Percentiles rank a stretch among this genome's conserved stretches.
phyloP scores from a whole-genome alignment of 2,888 invertebrate genomes.

The Drosophila acutilabella region DNA sequence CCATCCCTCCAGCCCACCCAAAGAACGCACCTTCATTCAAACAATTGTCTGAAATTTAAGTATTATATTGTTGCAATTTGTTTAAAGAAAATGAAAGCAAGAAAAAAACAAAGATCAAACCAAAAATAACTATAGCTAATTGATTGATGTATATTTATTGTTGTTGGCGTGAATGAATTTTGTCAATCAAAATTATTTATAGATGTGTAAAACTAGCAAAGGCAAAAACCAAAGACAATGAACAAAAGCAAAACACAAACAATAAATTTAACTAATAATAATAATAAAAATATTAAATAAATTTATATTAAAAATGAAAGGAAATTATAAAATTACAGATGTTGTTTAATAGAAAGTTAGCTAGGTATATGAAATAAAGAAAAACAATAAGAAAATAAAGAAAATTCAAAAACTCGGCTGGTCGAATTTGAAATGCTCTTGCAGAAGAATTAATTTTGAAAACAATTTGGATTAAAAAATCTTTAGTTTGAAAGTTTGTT shows the following conservation, averaged over 20 bases:
- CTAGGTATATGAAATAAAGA: conserved; percentile 53
- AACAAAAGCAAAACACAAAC: conserved; percentile 13
- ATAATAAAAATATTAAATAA: conserved; percentile 8
- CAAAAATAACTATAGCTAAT: neutral
- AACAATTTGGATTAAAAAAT: neutral
- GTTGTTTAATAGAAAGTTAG: conserved; percentile 63
- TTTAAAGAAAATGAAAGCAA: conserved; percentile 10
- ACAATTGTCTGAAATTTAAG: conserved; percentile 55
- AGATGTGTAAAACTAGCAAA: conserved; percentile 38
- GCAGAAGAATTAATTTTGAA: neutral
- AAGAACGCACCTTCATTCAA: conserved; percentile 33
- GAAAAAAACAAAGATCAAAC: neutral
- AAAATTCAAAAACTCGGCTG: conserved; percentile 5
- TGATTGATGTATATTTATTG: conserved; percentile 43
- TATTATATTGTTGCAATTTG: conserved; percentile 57
- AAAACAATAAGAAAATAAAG: conserved; percentile 1
- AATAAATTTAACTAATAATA: conserved; percentile 2
- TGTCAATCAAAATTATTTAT: conserved; percentile 52
- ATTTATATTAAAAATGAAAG: neutral
- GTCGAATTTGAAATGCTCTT: conserved; percentile 9
- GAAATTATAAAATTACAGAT: conserved; percentile 8
- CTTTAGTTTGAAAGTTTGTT: too few relatives aligned
- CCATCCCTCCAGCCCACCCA: conserved; percentile 52
- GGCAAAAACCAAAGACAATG: conserved; percentile 30
- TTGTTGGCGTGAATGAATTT: conserved; percentile 50